Base-by-base conservation (phyloP, 2,113 vertebrate species). In the Podarcis raffonei region DNA sequence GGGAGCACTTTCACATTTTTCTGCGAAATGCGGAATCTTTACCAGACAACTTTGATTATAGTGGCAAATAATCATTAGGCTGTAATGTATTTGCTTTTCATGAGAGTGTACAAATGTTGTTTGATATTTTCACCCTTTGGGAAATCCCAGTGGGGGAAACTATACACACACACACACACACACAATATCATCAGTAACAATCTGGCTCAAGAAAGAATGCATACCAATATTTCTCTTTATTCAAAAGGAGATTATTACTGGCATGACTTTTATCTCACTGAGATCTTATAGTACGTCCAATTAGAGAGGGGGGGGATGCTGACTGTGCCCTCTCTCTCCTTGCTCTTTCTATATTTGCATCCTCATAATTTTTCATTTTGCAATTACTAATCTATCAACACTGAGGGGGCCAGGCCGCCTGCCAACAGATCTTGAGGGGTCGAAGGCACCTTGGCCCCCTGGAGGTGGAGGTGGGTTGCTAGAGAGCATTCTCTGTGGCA, bases 61-160 rank as follows among this genome's bases (percentile, higher is more conserved):
- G 78, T 57, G 88, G 80, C 66, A 86, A 78, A 88, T 35, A 89
- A 66, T 83, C 32, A 86, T 76, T 90, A 85, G 62, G 39, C 65
- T 74, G 27, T 0, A 90, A 88, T 1, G 2, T 0, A n/a, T 78
- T 84, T 93, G 35, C 25, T 92, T 89, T 89, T 75, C 85, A 87
- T 79, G 32, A 89, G 3, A 42, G 48, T 32, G 22, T 20, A 89
- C 84, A 68, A 89, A 53, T 48, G 65, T 57, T 22, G 39, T 69
- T 89, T 37, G 6, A 23, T 86, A 90, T 48, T 0, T 71, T 80
- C 84, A 42, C 82, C 35, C 75, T 79, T 5, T n/a, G 42, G 32
- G 16, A 80, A 84, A 71, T 0, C 23, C 39, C 27, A 23, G 80
- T n/a, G 66, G n/a, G 66, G 25, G 6, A 72, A 4, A 78, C 16